Evolutionary conservation across 2,888 invertebrate species (phyloP).

Genomic region (Melolontha melolontha): DNA sequence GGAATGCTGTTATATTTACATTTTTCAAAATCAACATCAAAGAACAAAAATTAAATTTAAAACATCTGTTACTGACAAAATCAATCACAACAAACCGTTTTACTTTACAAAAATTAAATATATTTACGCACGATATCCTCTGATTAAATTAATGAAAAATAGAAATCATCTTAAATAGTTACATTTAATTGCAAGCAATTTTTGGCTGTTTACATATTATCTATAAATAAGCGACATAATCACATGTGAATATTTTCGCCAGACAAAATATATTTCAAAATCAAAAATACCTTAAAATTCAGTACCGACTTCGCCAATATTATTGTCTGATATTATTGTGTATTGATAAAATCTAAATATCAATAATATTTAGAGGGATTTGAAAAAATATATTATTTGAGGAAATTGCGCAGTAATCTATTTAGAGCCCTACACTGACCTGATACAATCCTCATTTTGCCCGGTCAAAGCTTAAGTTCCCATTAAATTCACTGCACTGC

Average conservation of each 20-base stretch:
- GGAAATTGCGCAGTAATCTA: slow-evolving; percentile 11
- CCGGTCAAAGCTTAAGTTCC: slow-evolving; percentile 51
- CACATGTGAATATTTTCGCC: background rate
- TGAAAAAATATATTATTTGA: too few relatives aligned
- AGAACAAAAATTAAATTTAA: background rate
- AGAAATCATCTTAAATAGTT: background rate
- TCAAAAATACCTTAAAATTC: too few relatives aligned
- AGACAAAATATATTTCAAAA: background rate
- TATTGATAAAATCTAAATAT: too few relatives aligned
- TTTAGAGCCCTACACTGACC: slow-evolving; percentile 50
- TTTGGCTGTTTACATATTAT: slow-evolving; percentile 26
- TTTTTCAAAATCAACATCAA: background rate
- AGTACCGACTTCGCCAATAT: too few relatives aligned
- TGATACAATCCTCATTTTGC: slow-evolving; percentile 56
- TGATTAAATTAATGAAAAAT: too few relatives aligned
- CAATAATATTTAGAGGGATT: too few relatives aligned
- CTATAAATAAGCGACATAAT: slow-evolving; percentile 21
- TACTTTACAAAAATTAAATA: too few relatives aligned
- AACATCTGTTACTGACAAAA: slow-evolving; percentile 1
- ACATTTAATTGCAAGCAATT: background rate
- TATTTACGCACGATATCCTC: too few relatives aligned
- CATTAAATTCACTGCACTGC: slow-evolving; percentile 54
- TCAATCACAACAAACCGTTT: too few relatives aligned
- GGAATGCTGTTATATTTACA: too few relatives aligned
- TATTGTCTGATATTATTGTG: too few relatives aligned